phyloP scores from a whole-genome alignment of 2,888 invertebrate species.

The Apotomis turbidana region DNA sequence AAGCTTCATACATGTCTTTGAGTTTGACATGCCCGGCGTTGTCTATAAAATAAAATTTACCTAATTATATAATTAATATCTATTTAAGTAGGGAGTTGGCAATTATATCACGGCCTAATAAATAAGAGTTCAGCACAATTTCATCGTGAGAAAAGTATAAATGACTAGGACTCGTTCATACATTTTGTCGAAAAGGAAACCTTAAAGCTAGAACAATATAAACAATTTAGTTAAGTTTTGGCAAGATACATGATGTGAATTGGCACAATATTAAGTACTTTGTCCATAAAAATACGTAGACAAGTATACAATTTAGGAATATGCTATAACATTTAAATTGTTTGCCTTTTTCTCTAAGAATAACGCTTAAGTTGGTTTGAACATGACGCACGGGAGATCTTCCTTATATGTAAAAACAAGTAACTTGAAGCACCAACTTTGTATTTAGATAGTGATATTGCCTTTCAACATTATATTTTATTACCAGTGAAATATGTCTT shows the following conservation, averaged over 20 bases:
- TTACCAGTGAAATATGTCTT: background rate
- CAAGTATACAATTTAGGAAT: slow-evolving; percentile 2
- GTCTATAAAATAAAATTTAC: slow-evolving; percentile 15
- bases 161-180: slow-evolving; percentile 36
- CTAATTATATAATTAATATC: slow-evolving; percentile 12
- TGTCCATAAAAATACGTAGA: slow-evolving; percentile 18
- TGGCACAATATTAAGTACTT: slow-evolving; percentile 37
- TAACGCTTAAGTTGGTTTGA: background rate
- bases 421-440: slow-evolving; percentile 15
- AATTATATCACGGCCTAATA: slow-evolving; percentile 26
- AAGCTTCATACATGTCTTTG: background rate
- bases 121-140: slow-evolving; percentile 37
- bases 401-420: slow-evolving; percentile 27
- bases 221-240: slow-evolving; percentile 16
- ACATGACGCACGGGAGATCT: too few relatives aligned
- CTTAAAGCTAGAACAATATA: slow-evolving; percentile 28
- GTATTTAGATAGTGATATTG: too few relatives aligned
- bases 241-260: slow-evolving; percentile 18
- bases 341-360: background rate
- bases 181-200: slow-evolving; percentile 13
- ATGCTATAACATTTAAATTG: background rate
- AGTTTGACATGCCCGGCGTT: background rate
- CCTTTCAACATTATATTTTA: background rate
- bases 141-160: slow-evolving; percentile 26
- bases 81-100: slow-evolving; percentile 11